Conservation (phyloP, 2,888 invertebrate species). For the Alsophila aescularia region DNA sequence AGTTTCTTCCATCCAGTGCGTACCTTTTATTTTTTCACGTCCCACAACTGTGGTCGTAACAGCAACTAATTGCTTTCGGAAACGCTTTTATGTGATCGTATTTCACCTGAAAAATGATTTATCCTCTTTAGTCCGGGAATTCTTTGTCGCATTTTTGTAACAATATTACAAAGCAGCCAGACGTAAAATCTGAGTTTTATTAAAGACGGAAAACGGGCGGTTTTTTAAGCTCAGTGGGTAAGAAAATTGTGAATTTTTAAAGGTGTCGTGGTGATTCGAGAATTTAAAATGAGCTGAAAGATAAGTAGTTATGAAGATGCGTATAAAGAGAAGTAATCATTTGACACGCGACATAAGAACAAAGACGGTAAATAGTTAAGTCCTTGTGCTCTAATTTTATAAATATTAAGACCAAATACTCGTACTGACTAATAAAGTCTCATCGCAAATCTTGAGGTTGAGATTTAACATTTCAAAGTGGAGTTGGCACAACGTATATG, state of each 20-base stretch:
- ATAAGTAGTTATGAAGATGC: neutral
- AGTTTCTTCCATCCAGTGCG: conserved; percentile 44
- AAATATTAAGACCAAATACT: no score
- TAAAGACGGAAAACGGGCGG: conserved; percentile 22
- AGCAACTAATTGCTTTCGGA: conserved; percentile 83
- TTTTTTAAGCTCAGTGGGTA: conserved; percentile 24
- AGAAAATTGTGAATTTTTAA: conserved; percentile 14
- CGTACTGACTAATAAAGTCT: no score
- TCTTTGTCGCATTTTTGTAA: conserved; percentile 65
- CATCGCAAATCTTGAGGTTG: no score
- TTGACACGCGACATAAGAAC: neutral
- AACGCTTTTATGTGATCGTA: conserved; percentile 81
- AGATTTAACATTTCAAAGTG: no score
- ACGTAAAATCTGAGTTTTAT: conserved; percentile 33
- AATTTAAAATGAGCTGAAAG: neutral
- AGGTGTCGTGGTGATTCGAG: conserved; percentile 1
- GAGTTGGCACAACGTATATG: no score
- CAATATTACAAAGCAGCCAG: conserved; percentile 36
- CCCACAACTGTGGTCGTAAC: conserved; percentile 74
- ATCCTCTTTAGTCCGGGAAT: conserved; percentile 60
- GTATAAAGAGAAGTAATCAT: neutral
- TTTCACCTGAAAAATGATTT: conserved; percentile 83
- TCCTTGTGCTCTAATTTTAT: no score
- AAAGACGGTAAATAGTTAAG: no score
- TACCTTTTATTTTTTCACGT: conserved; percentile 58